Percentiles rank a stretch among this genome's conserved stretches.
Evolutionary conservation across 2,888 invertebrate genomes (phyloP).

Genomic region (Clitarchus hookeri): DNA sequence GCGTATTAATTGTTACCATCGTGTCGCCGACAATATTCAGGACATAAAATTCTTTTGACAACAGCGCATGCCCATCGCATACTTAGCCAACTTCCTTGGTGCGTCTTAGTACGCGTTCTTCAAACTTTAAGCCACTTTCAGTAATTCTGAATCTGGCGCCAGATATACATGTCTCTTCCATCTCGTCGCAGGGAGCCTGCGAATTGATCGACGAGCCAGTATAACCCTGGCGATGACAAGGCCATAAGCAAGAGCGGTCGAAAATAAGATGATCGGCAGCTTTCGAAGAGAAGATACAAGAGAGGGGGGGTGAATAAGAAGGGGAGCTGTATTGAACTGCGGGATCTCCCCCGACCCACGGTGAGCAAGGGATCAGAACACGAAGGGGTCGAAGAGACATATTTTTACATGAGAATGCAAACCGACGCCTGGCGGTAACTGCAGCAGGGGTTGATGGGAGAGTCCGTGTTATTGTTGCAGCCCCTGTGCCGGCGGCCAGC

Average conservation of each 20-base stretch:
- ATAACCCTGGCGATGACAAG: not conserved
- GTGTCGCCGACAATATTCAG: no score
- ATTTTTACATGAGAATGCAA: conserved; percentile 14
- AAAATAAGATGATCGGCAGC: conserved; percentile 14
- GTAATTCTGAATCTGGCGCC: no score
- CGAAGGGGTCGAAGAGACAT: not conserved
- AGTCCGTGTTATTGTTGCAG: not conserved
- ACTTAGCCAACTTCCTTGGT: no score
- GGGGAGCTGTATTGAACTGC: not conserved
- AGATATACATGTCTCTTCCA: not conserved
- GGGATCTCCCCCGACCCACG: not conserved
- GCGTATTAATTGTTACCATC: no score
- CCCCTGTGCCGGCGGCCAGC: not conserved
- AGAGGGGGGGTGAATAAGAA: not conserved
- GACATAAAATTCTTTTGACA: no score
- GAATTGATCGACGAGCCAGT: not conserved
- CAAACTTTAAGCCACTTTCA: no score
- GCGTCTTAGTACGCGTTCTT: no score
- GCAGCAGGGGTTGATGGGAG: not conserved
- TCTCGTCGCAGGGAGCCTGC: not conserved
- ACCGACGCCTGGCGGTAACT: not conserved
- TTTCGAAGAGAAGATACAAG: not conserved
- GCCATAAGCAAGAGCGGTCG: not conserved
- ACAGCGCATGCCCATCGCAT: no score
- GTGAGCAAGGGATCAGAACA: not conserved